Percentiles rank a stretch among this genome's conserved stretches.
phyloP scores from a whole-genome alignment of 2,888 invertebrate species.

The Elysia crispata region DNA sequence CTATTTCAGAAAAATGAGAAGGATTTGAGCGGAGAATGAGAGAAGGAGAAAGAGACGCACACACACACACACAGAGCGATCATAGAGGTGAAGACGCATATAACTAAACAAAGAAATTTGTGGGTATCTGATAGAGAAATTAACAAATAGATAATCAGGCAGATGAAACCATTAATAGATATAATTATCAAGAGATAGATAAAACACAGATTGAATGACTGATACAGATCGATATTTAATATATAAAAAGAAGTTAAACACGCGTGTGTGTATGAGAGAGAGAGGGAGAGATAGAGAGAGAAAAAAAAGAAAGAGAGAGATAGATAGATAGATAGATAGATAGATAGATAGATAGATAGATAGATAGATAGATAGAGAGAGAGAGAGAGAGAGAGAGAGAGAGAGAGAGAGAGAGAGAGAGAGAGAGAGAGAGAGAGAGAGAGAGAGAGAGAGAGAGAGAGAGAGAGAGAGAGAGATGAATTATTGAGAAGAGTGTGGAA shows the following conservation, averaged over 20 bases:
- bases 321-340: too few relatives aligned
- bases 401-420: constrained; percentile 23
- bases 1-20: too few relatives aligned
- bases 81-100: too few relatives aligned
- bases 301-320: constrained; percentile 24
- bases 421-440: constrained; percentile 12
- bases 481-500: too few relatives aligned
- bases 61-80: too few relatives aligned
- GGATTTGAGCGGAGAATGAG: too few relatives aligned
- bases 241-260: constrained; percentile 20
- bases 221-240: neutral
- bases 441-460: too few relatives aligned
- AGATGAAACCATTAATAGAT: neutral
- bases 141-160: neutral
- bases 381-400: constrained; percentile 23
- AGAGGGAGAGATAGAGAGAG: too few relatives aligned
- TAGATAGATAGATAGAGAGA: constrained; percentile 17
- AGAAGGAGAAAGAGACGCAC: too few relatives aligned
- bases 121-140: neutral
- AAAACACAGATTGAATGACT: neutral
- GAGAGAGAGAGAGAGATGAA: too few relatives aligned
- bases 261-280: too few relatives aligned
- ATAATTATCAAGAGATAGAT: constrained; percentile 20
- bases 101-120: neutral
- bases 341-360: constrained; percentile 13